Evolutionary conservation across 2,888 invertebrate genomes (phyloP).

Genomic region (Pteria penguin): DNA sequence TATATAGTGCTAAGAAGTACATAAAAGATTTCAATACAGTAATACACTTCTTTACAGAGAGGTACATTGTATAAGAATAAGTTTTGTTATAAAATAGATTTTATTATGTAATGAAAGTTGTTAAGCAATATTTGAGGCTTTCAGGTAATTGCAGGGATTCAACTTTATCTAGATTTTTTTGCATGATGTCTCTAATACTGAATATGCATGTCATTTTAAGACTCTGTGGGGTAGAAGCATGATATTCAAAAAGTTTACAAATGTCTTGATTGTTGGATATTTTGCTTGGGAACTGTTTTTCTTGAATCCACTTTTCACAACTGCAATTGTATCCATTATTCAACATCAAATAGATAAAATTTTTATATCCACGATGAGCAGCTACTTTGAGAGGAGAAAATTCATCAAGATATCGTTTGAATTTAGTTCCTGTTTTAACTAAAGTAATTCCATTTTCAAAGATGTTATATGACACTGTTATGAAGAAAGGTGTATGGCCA

Average conservation of each 20-base stretch:
- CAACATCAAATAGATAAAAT: slow-evolving; percentile 61
- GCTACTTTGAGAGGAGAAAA: slow-evolving; percentile 66
- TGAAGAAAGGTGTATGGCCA: slow-evolving; percentile 71
- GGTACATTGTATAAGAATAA: too few relatives aligned
- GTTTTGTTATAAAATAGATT: too few relatives aligned
- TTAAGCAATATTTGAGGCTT: background rate
- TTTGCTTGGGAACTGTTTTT: slow-evolving; percentile 46
- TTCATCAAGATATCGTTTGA: slow-evolving; percentile 54
- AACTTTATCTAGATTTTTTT: background rate
- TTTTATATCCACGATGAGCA: slow-evolving; percentile 54
- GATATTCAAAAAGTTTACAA: background rate
- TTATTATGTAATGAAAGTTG: too few relatives aligned
- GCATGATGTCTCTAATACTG: background rate
- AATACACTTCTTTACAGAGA: too few relatives aligned
- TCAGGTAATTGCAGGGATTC: background rate
- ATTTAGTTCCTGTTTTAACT: slow-evolving; percentile 62
- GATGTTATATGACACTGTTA: slow-evolving; percentile 68
- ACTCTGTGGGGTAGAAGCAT: background rate
- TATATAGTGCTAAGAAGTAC: too few relatives aligned
- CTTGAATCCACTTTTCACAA: slow-evolving; percentile 58
- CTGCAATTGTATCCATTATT: slow-evolving; percentile 64
- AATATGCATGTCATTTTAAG: background rate
- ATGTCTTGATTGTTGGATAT: background rate
- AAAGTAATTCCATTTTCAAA: slow-evolving; percentile 64
- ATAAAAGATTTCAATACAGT: too few relatives aligned